phyloP scores from a whole-genome alignment of 1,140 invertebrate species.

The Paralvinella palmiformis region DNA sequence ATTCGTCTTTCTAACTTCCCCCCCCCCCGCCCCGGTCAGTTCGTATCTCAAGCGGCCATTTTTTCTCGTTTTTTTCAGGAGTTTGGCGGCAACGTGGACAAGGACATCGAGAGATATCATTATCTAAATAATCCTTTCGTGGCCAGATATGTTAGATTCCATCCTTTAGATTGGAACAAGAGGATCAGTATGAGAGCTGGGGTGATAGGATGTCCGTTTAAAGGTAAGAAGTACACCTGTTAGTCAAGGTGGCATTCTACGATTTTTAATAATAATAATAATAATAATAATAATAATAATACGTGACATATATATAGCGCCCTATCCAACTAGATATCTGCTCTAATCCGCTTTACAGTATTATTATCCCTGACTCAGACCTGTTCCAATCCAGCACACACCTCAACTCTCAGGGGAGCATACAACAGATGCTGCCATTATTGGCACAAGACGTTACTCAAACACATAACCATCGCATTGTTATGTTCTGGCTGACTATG shows the following conservation, averaged over 20 bases:
- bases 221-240: constrained; percentile 32
- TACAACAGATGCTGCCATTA: too few relatives aligned
- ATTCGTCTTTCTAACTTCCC: too few relatives aligned
- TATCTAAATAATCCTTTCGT: constrained; percentile 57
- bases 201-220: constrained; percentile 55
- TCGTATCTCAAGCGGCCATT: too few relatives aligned
- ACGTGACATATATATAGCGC: too few relatives aligned
- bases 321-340: too few relatives aligned
- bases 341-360: too few relatives aligned
- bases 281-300: neutral
- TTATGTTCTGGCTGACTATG: neutral
- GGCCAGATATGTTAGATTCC: constrained; percentile 54
- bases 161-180: constrained; percentile 54
- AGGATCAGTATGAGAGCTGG: constrained; percentile 54
- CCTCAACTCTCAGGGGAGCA: too few relatives aligned
- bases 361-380: too few relatives aligned
- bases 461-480: too few relatives aligned
- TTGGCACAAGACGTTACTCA: too few relatives aligned
- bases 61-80: constrained; percentile 38
- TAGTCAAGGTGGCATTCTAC: neutral
- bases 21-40: too few relatives aligned
- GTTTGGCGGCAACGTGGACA: constrained; percentile 58
- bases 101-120: constrained; percentile 53
- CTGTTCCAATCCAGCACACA: too few relatives aligned
- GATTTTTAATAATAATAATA: neutral